A percentile compares a stretch with the other conserved stretches of the same genome.
Evolutionary conservation across 1,140 invertebrate genomes (phyloP).

Genomic region (Gerris buenoi): DNA sequence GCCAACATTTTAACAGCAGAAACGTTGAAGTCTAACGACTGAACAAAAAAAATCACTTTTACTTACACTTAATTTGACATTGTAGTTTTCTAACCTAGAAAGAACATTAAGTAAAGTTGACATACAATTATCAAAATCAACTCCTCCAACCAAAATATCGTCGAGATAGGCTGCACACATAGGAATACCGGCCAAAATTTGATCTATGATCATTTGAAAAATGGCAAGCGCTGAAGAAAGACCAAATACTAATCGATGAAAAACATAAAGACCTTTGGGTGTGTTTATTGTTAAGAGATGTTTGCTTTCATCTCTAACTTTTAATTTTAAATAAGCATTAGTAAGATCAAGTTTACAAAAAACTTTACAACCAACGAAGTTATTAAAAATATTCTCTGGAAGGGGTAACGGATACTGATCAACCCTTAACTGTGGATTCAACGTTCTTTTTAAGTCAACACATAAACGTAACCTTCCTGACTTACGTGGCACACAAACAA

Average conservation of each 20-base stretch:
- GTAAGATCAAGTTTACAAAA: constrained; percentile 29
- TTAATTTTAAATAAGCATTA: constrained; percentile 30
- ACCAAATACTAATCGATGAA: background rate
- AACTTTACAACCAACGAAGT: constrained; percentile 7
- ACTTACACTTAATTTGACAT: background rate
- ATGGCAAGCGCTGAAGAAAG: background rate
- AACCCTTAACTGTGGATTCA: background rate
- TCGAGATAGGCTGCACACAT: background rate
- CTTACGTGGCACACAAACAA: background rate
- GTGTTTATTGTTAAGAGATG: background rate
- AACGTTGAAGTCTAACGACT: background rate
- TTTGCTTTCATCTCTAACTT: background rate
- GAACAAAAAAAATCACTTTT: background rate
- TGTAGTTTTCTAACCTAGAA: background rate
- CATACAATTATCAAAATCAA: background rate
- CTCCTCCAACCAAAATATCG: background rate
- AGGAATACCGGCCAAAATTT: background rate
- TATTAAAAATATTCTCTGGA: constrained; percentile 9
- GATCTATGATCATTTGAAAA: background rate
- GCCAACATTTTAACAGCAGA: too few relatives aligned
- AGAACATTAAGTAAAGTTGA: background rate
- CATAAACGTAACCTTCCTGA: background rate
- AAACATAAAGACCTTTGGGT: background rate
- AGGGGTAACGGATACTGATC: background rate
- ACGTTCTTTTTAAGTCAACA: background rate